These are phyloP conservation scores for Erpornis zantholeuca DNA, from an alignment of 2,113 vertebrate species.

Conservation along the genomic window DNA sequence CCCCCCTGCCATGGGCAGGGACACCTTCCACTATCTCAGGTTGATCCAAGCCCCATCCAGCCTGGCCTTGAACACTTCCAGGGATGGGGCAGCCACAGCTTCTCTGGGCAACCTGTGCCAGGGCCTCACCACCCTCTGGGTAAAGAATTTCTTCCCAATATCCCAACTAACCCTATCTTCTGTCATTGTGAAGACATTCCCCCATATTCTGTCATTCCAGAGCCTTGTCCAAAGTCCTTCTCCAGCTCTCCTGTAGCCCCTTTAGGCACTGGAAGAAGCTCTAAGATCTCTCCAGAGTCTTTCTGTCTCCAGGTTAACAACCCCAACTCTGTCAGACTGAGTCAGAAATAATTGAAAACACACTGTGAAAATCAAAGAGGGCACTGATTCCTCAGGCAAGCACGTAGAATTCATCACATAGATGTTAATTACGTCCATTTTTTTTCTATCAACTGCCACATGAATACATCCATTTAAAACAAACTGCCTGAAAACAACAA, in stretches of 20 bases:
- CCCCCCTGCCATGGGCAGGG: neutral
- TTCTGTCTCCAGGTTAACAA: neutral
- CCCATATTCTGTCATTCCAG: neutral
- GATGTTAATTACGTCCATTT: neutral
- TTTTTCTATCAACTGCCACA: neutral
- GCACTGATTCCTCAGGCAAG: conserved; percentile 21
- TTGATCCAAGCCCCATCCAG: neutral
- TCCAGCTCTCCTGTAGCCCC: neutral
- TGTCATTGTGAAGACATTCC: neutral
- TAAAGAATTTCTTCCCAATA: neutral
- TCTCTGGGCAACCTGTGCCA: neutral
- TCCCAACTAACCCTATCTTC: neutral
- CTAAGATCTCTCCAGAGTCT: neutral
- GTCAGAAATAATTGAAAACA: conserved; percentile 1
- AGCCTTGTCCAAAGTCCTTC: neutral
- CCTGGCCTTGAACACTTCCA: neutral
- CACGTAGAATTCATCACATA: neutral
- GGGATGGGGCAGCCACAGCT: neutral
- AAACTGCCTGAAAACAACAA: neutral
- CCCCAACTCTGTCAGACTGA: neutral
- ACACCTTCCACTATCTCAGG: neutral
- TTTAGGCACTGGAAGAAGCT: neutral
- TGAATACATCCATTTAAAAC: neutral
- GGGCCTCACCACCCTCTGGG: neutral
- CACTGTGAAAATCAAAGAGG: conserved; percentile 31